Evolutionary conservation across 2,113 vertebrate genomes (phyloP), one percentile per base, ranked within the genome.

Genomic region (Plectropomus leopardus): DNA sequence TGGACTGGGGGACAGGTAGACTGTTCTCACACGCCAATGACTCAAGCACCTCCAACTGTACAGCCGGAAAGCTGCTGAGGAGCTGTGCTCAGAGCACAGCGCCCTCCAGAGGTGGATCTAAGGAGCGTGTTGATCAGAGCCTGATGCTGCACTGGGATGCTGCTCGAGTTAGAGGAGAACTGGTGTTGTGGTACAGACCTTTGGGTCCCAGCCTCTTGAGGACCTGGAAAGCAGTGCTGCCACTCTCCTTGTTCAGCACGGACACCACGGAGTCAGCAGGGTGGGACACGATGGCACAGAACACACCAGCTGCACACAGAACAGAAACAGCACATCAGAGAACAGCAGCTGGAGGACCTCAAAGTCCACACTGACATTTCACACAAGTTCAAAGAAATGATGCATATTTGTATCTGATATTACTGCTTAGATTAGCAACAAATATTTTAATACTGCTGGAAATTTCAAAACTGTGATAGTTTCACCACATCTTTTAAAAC

Each of bases 221-320:
- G 76, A 99, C 98, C 92, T 94, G 89, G 8, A 84, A 36, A 15
- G 98, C 97, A 48, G 95, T 97, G 93, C 98, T 99, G 85, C 98
- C 98, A 54, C 92, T 96, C 92, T 99, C 97, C 92, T 99, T 99
- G 93, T 99, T 99, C 93, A 99, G 94, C 61, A 99, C 97, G 40
- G 98, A 99, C 63, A 99, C 98, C 91, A 99, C 98, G 0, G 98
- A 98, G 92, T 99, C 97, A 91, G 97, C 97, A 74, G 97, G 97
- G 87, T 99, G 98, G 63, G 98, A 99, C 85, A 99, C 98, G 66
- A 99, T 97, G 81, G 98, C 98, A 94, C 98, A 99, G 93, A 99
- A 99, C 61, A 99, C 96, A 83, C 98, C 98, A 89, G 97, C 98
- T 99, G 94, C 54, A 96, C 5, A 85, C 2, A 80, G 16, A 57